A percentile compares a stretch with the other conserved stretches of the same genome.
These are phyloP conservation scores for Semicossyphus pulcher DNA, from an alignment of 2,113 vertebrate species.

Conservation along the genomic window DNA sequence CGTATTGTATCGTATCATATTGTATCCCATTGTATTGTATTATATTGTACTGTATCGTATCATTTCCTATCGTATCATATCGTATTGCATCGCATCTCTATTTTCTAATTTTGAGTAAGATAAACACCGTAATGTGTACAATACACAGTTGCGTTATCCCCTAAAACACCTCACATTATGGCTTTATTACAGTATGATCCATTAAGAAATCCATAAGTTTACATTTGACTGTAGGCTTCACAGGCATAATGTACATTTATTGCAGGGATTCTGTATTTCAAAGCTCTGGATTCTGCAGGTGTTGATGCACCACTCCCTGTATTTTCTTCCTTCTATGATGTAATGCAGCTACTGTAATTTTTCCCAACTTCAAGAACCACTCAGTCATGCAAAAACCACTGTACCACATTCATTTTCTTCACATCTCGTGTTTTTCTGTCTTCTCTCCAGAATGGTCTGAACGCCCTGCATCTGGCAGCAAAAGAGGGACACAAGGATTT, in stretches of 20 bases:
- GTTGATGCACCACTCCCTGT: neutral
- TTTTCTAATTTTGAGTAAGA: too few relatives aligned
- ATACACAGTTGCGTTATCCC: too few relatives aligned
- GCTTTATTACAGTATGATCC: neutral
- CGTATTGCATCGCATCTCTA: too few relatives aligned
- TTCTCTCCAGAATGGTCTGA: slow-evolving; percentile 92
- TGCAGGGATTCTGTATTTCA: neutral
- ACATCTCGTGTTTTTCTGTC: slow-evolving; percentile 10
- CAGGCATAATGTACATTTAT: neutral
- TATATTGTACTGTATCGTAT: too few relatives aligned
- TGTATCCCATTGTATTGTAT: too few relatives aligned
- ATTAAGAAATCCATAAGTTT: neutral
- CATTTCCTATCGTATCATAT: too few relatives aligned
- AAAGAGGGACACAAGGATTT: slow-evolving; percentile 96
- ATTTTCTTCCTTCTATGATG: neutral
- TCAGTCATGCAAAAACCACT: neutral
- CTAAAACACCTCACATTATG: neutral
- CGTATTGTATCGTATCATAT: too few relatives aligned
- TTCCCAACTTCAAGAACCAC: neutral
- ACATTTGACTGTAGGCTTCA: neutral
- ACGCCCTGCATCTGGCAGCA: slow-evolving; percentile 95
- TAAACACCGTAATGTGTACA: too few relatives aligned
- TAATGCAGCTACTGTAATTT: neutral
- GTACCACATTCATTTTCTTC: neutral
- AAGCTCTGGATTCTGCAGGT: neutral